Conservation (phyloP, 2,797 vertebrate species). For the Lepilemur septentrionalis region DNA sequence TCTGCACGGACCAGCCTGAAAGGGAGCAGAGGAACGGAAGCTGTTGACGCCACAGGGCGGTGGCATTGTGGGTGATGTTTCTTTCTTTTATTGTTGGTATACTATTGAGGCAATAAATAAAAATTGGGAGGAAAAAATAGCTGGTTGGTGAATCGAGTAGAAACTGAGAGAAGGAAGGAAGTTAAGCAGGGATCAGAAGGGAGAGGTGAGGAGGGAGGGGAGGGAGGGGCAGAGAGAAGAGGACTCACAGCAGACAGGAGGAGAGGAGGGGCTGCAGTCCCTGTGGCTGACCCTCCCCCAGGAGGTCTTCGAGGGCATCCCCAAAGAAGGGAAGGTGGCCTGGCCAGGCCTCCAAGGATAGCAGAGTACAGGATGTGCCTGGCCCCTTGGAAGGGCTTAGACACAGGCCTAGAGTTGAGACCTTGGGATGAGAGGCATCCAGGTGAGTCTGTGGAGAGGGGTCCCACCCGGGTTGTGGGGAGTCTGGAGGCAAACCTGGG, state of each 20-base stretch:
- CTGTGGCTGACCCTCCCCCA: neutral
- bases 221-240: neutral
- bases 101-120: conserved; percentile 73
- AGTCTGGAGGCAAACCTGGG: neutral
- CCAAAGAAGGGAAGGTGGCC: neutral
- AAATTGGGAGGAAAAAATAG: conserved; percentile 65
- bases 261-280: neutral
- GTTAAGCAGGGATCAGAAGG: neutral
- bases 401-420: neutral
- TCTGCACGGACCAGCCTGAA: conserved; percentile 22
- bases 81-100: conserved; percentile 60
- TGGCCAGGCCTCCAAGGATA: neutral
- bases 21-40: neutral
- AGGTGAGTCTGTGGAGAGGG: neutral
- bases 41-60: conserved; percentile 50
- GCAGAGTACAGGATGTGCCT: neutral
- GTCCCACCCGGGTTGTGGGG: neutral
- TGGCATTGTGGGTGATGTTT: conserved; percentile 52
- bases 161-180: neutral
- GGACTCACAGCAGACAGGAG: neutral
- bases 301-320: neutral
- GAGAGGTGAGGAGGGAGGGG: neutral
- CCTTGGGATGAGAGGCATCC: neutral
- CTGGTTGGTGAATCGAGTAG: conserved; percentile 58
- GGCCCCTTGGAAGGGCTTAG: neutral